These are phyloP conservation scores for Echiichthys vipera DNA, from an alignment of 2,797 vertebrate genomes.

Conservation along the genomic window DNA sequence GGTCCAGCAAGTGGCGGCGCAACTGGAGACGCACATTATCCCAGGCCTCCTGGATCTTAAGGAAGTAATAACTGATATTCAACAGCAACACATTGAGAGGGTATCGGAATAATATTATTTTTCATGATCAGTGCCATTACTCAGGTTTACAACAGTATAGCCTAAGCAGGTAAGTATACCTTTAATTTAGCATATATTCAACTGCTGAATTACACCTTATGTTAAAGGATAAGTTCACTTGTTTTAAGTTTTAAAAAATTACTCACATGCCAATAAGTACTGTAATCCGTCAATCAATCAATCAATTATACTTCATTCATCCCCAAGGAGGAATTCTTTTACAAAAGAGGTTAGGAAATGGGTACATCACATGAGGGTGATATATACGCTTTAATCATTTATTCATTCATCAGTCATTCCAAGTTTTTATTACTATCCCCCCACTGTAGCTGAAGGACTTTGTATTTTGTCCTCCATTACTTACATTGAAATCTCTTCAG, in stretches of 20 bases:
- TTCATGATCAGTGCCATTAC: background rate
- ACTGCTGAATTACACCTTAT: background rate
- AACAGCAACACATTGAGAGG: background rate
- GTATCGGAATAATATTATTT: background rate
- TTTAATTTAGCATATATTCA: background rate
- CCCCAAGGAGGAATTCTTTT: too few species aligned
- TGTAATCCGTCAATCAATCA: too few species aligned
- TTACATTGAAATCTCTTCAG: background rate
- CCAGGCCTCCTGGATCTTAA: slow-evolving; percentile 88
- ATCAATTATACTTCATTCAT: too few species aligned
- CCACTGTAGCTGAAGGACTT: background rate
- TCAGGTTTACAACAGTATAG: background rate
- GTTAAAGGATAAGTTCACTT: background rate
- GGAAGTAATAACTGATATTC: background rate
- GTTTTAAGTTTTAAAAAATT: background rate
- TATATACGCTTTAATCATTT: background rate
- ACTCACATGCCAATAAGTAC: background rate
- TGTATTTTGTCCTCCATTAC: background rate
- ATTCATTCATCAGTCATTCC: background rate
- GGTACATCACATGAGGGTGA: too few species aligned
- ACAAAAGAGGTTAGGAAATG: too few species aligned
- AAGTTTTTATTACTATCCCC: background rate
- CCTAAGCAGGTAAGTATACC: background rate
- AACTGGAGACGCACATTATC: slow-evolving; percentile 90
- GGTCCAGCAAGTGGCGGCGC: slow-evolving; percentile 88